Base-by-base conservation (phyloP, 2,113 vertebrate species). In the Corapipo altera region DNA sequence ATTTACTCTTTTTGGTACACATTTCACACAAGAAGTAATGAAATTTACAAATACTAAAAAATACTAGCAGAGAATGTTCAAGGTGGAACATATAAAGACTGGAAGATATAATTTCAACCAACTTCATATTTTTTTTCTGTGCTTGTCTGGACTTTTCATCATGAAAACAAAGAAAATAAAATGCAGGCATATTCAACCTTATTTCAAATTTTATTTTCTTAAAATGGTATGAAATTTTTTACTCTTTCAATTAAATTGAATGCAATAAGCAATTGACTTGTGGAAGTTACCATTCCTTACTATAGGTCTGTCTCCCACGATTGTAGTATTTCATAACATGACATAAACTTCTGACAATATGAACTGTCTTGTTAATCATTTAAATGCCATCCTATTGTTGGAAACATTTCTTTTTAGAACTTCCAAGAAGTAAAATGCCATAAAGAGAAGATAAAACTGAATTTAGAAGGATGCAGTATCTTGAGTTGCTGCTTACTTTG, bases 341-440 rank as follows among this genome's bases (percentile, higher is more conserved):
- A 17, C 5, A 14, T 37, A 19, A 21, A 48, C 27, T 75, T 88
- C 11, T 88, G 35, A 71, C 0, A 0, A 58, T 44, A 15, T 5
- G 44, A 61, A 48, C 1, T 54, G 11, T 39, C 19, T 57, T 52
- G 4, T 49, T 77, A 72, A 57, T 12, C 5, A 33, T 32, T 73
- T 54, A 70, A 70, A 51, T 67, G 5, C 1, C 16, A 15, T 4
- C 12, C 8, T 87, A 11, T 35, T 74, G 1, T 44, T 86, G 55
- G 22, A 85, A 76, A 64, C 30, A 28, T 0, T 35, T 46, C 27
- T 35, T 46, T 62, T 55, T 22, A 48, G 35, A 76, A 37, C 2
- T 85, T 77, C 6, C 18, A 88, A 41, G n/a, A 54, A n/a, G 8
- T 5, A 73, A 35, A 76, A 55, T 57, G 8, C 2, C 20, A 43